These are phyloP conservation scores for Patella caerulea DNA, from an alignment of 2,888 invertebrate genomes.

Conservation along the genomic window DNA sequence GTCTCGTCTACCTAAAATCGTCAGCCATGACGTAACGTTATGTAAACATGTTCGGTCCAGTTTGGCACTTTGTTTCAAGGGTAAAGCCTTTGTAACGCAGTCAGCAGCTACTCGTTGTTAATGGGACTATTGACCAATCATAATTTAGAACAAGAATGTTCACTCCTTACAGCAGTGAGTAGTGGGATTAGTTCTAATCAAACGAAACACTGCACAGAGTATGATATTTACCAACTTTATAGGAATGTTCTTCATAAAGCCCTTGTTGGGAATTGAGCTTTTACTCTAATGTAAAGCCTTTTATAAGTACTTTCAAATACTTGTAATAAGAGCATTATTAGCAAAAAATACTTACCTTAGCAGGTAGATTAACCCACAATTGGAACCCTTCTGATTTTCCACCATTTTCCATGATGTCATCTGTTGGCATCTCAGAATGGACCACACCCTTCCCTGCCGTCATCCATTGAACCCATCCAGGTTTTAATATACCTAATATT, in stretches of 20 bases:
- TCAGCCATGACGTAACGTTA: too few relatives aligned
- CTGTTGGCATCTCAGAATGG: slow-evolving; percentile 65
- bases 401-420: slow-evolving; percentile 48
- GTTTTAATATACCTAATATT: slow-evolving; percentile 45
- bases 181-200: too few relatives aligned
- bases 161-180: too few relatives aligned
- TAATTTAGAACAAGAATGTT: too few relatives aligned
- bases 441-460: slow-evolving; percentile 64
- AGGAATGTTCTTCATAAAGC: not conserved
- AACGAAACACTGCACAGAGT: too few relatives aligned
- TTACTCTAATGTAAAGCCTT: not conserved
- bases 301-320: not conserved
- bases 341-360: slow-evolving; percentile 41
- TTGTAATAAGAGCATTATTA: not conserved
- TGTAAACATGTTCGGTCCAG: too few relatives aligned
- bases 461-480: slow-evolving; percentile 62
- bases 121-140: too few relatives aligned
- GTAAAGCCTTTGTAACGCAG: too few relatives aligned
- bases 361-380: slow-evolving; percentile 61
- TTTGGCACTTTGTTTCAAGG: too few relatives aligned
- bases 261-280: not conserved
- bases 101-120: too few relatives aligned
- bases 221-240: too few relatives aligned
- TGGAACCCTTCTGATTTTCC: slow-evolving; percentile 59
- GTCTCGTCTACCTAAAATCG: too few relatives aligned